Evolutionary conservation across 2,797 vertebrate species (phyloP).

Genomic region (Bryconaethiops microstoma): DNA sequence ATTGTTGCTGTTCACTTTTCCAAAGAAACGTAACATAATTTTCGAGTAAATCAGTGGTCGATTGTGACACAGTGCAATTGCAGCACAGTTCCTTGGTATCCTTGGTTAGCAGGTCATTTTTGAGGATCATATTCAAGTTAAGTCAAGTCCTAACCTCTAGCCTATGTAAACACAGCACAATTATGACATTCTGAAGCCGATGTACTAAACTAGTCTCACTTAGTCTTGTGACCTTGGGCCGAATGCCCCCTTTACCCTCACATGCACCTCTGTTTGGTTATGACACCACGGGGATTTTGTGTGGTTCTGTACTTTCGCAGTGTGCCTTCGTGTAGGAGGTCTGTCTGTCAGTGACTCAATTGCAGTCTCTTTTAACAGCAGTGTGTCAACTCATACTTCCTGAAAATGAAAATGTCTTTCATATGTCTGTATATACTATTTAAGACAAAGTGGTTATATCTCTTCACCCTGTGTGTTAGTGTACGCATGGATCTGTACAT

Average conservation of each 20-base stretch:
- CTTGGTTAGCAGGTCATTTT: too few species aligned
- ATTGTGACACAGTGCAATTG: too few species aligned
- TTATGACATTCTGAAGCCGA: not conserved
- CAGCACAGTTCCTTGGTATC: too few species aligned
- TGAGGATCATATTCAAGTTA: too few species aligned
- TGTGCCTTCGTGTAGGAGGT: not conserved
- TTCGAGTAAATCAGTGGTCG: too few species aligned
- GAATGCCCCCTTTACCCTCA: not conserved
- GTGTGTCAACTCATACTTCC: constrained; percentile 2
- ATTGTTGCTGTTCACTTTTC: too few species aligned
- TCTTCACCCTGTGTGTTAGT: not conserved
- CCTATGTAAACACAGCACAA: not conserved
- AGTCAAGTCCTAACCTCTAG: too few species aligned
- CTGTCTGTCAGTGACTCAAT: constrained; percentile 3
- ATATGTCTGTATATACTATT: not conserved
- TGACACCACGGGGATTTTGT: constrained; percentile 24
- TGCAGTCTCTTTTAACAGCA: not conserved
- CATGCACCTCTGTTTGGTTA: not conserved
- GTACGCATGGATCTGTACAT: constrained; percentile 2
- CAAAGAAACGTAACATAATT: too few species aligned
- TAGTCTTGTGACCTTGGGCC: not conserved
- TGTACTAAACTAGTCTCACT: not conserved
- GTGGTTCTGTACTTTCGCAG: not conserved
- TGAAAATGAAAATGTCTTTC: too few species aligned
- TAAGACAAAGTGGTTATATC: not conserved